phyloP scores from a whole-genome alignment of 53 echinoderm and acorn worm species.

The Echinometra lucunter region DNA sequence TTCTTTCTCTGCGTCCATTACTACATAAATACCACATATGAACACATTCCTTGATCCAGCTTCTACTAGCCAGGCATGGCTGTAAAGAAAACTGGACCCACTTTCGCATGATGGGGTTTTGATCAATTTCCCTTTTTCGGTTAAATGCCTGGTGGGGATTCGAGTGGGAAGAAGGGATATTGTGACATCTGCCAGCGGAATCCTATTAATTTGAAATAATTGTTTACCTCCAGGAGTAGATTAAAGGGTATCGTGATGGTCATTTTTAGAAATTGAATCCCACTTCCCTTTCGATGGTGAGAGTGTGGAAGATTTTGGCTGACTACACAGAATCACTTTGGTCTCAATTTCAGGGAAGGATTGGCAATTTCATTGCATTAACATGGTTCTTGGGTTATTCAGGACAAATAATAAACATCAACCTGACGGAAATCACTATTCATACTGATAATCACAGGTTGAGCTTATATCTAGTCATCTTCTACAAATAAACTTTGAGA shows the following conservation, averaged over 20 bases:
- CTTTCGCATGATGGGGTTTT: constrained; percentile 20
- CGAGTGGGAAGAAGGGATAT: constrained; percentile 43
- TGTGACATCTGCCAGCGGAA: constrained; percentile 48
- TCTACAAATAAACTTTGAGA: too few species aligned
- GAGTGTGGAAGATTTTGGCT: background rate
- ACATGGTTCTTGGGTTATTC: background rate
- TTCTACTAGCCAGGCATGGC: background rate
- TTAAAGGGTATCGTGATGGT: constrained; percentile 28
- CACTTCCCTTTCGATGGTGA: background rate
- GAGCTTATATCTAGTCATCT: background rate
- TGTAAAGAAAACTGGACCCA: background rate
- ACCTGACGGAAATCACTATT: background rate
- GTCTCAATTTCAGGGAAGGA: constrained; percentile 6
- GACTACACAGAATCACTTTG: background rate
- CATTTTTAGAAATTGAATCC: constrained; percentile 22
- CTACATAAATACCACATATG: background rate
- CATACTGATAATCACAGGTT: background rate
- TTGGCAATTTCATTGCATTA: constrained; percentile 3
- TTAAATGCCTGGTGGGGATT: constrained; percentile 26
- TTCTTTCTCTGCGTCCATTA: too few species aligned
- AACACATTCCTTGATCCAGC: too few species aligned
- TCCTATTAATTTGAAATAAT: constrained; percentile 57
- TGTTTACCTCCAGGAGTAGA: constrained; percentile 21
- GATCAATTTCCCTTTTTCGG: constrained; percentile 32
- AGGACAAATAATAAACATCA: background rate